These are phyloP conservation scores for Monochamus saltuarius DNA, from an alignment of 1,140 invertebrate species.

Conservation along the genomic window DNA sequence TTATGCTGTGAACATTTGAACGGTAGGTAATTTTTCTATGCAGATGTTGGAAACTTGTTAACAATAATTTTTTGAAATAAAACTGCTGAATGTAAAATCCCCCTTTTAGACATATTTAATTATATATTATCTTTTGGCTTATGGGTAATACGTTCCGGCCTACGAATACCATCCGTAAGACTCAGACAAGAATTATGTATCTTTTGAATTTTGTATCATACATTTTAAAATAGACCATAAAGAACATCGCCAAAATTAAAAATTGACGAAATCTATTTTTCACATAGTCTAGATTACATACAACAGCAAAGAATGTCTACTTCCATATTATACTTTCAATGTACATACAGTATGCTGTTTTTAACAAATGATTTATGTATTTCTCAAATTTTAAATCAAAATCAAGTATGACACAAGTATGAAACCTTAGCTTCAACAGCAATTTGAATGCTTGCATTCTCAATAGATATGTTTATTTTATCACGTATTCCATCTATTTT, in stretches of 20 bases:
- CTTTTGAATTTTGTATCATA: background rate
- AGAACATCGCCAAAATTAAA: constrained; percentile 8
- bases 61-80: too few relatives aligned
- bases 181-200: constrained; percentile 20
- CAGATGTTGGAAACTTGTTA: too few relatives aligned
- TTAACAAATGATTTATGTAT: constrained; percentile 6
- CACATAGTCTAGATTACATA: background rate
- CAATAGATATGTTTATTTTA: background rate
- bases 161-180: constrained; percentile 16
- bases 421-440: background rate
- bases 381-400: constrained; percentile 4
- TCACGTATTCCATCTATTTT: too few relatives aligned
- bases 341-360: background rate
- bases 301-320: too few relatives aligned
- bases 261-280: constrained; percentile 4
- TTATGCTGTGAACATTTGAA: too few relatives aligned
- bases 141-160: constrained; percentile 6
- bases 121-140: constrained; percentile 10
- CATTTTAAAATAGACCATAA: constrained; percentile 3
- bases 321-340: too few relatives aligned
- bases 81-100: background rate
- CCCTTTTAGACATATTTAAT: constrained; percentile 6
- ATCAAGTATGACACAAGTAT: constrained; percentile 11
- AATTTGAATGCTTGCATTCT: background rate
- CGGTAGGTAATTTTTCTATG: too few relatives aligned